Evolutionary conservation across 2,797 vertebrate species (phyloP).

Genomic region (Sorex maritimensis): DNA sequence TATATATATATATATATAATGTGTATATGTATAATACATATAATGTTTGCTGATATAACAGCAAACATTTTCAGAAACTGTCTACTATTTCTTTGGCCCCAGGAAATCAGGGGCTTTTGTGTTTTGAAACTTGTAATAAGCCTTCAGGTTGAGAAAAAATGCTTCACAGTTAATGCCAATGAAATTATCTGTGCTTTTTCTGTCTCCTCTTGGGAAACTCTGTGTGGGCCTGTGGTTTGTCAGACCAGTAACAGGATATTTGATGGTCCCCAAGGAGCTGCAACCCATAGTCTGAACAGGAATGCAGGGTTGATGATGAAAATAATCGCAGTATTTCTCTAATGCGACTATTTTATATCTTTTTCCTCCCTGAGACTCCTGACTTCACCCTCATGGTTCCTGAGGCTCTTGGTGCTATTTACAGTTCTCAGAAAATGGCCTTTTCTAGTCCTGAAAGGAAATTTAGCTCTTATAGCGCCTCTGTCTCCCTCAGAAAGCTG

Average conservation of each 20-base stretch:
- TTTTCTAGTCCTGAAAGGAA: conserved; percentile 46
- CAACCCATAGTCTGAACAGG: conserved; percentile 75
- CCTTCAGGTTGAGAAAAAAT: conserved; percentile 66
- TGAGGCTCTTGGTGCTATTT: conserved; percentile 51
- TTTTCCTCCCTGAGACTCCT: conserved; percentile 42
- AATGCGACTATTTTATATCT: conserved; percentile 54
- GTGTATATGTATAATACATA: too few species aligned
- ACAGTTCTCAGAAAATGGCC: conserved; percentile 37
- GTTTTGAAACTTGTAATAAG: conserved; percentile 67
- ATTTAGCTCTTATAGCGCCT: background rate
- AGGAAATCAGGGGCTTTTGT: conserved; percentile 61
- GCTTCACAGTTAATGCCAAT: conserved; percentile 67
- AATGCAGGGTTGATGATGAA: conserved; percentile 67
- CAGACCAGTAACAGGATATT: conserved; percentile 73
- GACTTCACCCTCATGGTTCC: conserved; percentile 7
- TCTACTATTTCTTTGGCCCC: background rate
- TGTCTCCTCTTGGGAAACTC: conserved; percentile 78
- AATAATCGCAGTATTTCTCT: conserved; percentile 68
- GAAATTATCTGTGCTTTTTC: conserved; percentile 74
- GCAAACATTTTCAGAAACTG: background rate
- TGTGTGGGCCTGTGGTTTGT: conserved; percentile 70
- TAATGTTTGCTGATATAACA: background rate
- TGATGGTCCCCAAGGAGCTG: conserved; percentile 62
- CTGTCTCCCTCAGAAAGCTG: conserved; percentile 8
- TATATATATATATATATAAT: too few species aligned